phyloP scores from a whole-genome alignment of 53 echinoderm and acorn worm species.

The Henricia sp. region DNA sequence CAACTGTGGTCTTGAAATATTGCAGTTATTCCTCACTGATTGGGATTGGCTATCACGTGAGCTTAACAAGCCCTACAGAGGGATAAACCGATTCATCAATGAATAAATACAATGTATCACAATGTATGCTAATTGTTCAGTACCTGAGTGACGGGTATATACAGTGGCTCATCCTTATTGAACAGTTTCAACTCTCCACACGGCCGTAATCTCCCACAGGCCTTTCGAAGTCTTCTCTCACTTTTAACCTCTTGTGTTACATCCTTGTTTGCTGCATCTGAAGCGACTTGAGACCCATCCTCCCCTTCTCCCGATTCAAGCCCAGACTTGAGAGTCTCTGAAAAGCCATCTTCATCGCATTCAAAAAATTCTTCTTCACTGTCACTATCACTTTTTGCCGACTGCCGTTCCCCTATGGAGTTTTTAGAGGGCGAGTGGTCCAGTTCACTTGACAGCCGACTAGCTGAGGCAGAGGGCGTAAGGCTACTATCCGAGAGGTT shows the following conservation, averaged over 20 bases:
- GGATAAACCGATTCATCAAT: too few species aligned
- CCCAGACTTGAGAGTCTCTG: constrained; percentile 8
- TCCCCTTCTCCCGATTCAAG: constrained; percentile 25
- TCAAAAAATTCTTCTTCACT: constrained; percentile 98
- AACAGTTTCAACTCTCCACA: constrained; percentile 83
- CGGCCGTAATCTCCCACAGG: constrained; percentile 82
- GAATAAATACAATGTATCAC: too few species aligned
- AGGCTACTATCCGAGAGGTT: background rate
- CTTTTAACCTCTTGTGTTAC: background rate
- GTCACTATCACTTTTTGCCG: constrained; percentile 54
- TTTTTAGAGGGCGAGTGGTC: background rate
- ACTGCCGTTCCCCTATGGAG: background rate
- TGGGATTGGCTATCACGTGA: too few species aligned
- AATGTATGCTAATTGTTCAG: too few species aligned
- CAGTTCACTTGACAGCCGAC: constrained; percentile 1
- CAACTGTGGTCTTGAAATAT: too few species aligned
- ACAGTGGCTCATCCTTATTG: constrained; percentile 76
- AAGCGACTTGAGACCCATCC: background rate
- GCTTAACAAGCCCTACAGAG: too few species aligned
- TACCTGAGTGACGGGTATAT: constrained; percentile 97
- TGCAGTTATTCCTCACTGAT: too few species aligned
- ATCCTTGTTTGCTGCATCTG: constrained; percentile 6
- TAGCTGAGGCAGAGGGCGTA: constrained; percentile 30
- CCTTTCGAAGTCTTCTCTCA: constrained; percentile 42
- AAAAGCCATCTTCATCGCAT: constrained; percentile 69